Conservation (phyloP, 2,113 vertebrate genomes). For the Microtus ochrogaster region DNA sequence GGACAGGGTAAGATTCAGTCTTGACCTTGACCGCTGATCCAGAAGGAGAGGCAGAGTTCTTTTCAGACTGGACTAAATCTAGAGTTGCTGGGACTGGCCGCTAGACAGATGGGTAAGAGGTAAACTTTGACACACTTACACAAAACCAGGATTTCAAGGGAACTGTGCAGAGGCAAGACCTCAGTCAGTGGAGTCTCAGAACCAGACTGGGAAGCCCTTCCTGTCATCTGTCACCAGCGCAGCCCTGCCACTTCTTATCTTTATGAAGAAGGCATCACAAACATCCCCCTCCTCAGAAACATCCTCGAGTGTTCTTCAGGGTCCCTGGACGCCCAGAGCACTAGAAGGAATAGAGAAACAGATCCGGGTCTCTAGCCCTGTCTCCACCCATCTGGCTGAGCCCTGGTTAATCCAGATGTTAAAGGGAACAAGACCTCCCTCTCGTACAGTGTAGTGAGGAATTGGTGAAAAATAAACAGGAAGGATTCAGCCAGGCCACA, state of each 20-base stretch:
- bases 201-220: neutral
- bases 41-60: slow-evolving; percentile 59
- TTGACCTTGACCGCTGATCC: slow-evolving; percentile 59
- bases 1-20: neutral
- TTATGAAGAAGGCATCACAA: neutral
- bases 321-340: neutral
- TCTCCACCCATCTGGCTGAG: neutral
- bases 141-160: neutral
- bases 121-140: slow-evolving; percentile 66
- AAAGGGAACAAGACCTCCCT: neutral
- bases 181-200: neutral
- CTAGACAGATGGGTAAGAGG: neutral
- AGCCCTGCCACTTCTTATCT: neutral
- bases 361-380: neutral
- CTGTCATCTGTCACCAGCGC: neutral
- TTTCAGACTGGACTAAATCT: slow-evolving; percentile 72
- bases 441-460: neutral
- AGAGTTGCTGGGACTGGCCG: slow-evolving; percentile 52
- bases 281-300: neutral
- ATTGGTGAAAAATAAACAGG: neutral
- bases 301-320: neutral
- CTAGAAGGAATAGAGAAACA: neutral
- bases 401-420: slow-evolving; percentile 11
- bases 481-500: neutral
- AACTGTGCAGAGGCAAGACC: neutral